Conservation (phyloP, 2,888 invertebrate genomes). For the Zaprionus obscuricornis region DNA sequence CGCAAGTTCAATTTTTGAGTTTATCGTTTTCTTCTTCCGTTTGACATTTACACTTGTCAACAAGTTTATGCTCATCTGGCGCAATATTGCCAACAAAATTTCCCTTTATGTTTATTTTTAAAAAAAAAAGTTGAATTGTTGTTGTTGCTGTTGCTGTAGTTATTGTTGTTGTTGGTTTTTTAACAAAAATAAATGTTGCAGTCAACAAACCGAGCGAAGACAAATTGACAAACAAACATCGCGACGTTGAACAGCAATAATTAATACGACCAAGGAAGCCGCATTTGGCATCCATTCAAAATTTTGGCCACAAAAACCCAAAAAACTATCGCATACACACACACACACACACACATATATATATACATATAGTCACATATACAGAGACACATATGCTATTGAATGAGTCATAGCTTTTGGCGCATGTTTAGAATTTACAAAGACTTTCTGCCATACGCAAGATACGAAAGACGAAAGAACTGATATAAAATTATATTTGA, state of each 20-base stretch:
- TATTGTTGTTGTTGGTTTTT: slow-evolving; percentile 15
- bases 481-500: slow-evolving; percentile 60
- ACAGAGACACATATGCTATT: slow-evolving; percentile 19
- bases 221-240: slow-evolving; percentile 79
- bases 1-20: slow-evolving; percentile 51
- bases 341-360: slow-evolving; percentile 28
- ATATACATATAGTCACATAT: slow-evolving; percentile 13
- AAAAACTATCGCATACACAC: slow-evolving; percentile 43
- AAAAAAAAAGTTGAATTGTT: too few relatives aligned
- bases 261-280: slow-evolving; percentile 79
- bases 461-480: slow-evolving; percentile 32
- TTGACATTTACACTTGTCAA: slow-evolving; percentile 71
- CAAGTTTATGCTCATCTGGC: slow-evolving; percentile 57
- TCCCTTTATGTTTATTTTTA: slow-evolving; percentile 9
- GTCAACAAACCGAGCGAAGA: slow-evolving; percentile 74
- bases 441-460: too few relatives aligned
- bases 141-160: slow-evolving; percentile 5
- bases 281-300: slow-evolving; percentile 80
- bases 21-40: slow-evolving; percentile 8
- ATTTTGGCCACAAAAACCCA: slow-evolving; percentile 54
- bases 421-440: slow-evolving; percentile 73
- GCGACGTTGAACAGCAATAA: slow-evolving; percentile 76
- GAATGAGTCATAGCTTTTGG: slow-evolving; percentile 68
- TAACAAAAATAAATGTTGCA: slow-evolving; percentile 57
- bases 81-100: neutral